phyloP scores from a whole-genome alignment of 2,888 invertebrate genomes.

The Cryptus armator region DNA sequence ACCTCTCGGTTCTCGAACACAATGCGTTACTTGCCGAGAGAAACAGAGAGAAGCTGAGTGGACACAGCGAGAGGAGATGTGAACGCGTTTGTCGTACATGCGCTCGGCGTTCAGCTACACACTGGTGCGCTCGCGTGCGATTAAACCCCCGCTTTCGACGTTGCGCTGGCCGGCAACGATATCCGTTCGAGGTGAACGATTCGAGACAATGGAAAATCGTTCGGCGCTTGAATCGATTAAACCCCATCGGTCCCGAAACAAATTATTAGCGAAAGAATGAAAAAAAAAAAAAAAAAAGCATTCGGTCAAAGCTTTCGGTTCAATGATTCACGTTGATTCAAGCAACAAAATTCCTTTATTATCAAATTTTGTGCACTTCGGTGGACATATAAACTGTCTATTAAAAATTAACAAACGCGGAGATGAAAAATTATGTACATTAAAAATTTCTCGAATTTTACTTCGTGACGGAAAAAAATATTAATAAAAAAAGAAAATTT shows the following conservation, averaged over 20 bases:
- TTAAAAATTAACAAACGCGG: background rate
- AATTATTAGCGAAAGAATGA: background rate
- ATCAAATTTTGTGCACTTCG: background rate
- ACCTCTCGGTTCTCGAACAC: constrained; percentile 30
- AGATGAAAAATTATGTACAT: no score
- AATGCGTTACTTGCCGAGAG: constrained; percentile 20
- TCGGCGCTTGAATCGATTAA: constrained; percentile 43
- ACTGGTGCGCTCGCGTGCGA: constrained; percentile 9
- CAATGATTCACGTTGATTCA: background rate
- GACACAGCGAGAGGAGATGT: constrained; percentile 14
- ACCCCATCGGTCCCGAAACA: constrained; percentile 4
- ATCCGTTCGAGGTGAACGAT: constrained; percentile 52
- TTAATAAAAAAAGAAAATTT: background rate
- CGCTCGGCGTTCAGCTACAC: background rate
- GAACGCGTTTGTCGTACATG: constrained; percentile 39
- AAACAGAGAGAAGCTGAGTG: background rate
- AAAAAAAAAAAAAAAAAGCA: background rate
- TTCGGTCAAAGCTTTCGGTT: constrained; percentile 14
- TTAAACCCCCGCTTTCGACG: constrained; percentile 1
- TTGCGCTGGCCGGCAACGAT: constrained; percentile 12
- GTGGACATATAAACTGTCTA: background rate
- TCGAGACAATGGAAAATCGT: constrained; percentile 49
- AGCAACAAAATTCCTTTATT: background rate
- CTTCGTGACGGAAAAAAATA: background rate
- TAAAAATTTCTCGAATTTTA: no score